Conservation (phyloP, 2,113 vertebrate species). For the Arvicanthis niloticus region DNA sequence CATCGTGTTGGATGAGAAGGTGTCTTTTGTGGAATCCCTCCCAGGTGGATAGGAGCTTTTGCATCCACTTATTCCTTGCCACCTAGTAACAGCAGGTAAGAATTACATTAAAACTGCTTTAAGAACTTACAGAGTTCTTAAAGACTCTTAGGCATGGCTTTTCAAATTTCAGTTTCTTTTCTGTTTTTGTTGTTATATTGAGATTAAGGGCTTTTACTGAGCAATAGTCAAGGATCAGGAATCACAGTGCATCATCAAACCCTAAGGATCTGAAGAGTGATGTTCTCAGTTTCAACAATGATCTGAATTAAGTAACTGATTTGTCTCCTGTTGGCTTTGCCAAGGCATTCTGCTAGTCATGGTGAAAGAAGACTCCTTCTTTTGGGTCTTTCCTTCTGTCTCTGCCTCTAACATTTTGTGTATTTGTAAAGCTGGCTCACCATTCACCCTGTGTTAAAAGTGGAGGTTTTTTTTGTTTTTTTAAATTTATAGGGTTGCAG, state of each 20-base stretch:
- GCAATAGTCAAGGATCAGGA: background rate
- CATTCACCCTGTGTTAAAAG: slow-evolving; percentile 55
- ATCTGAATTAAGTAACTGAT: background rate
- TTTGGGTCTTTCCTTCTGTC: slow-evolving; percentile 1
- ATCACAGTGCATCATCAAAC: background rate
- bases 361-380: background rate
- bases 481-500: background rate
- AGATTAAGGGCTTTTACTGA: slow-evolving; percentile 25
- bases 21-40: background rate
- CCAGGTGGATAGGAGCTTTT: background rate
- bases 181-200: background rate
- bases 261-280: background rate
- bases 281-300: background rate
- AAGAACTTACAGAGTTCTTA: background rate
- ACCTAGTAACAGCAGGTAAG: background rate
- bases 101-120: background rate
- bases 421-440: slow-evolving; percentile 56
- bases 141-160: background rate
- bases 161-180: background rate
- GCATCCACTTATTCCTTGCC: background rate
- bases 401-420: slow-evolving; percentile 6
- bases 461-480: background rate
- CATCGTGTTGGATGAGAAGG: background rate
- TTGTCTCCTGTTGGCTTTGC: background rate
- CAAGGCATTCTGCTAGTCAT: background rate